Evolutionary conservation across 2,113 vertebrate genomes (phyloP), one percentile per base, ranked within the genome.

Genomic region (Perccottus glenii): DNA sequence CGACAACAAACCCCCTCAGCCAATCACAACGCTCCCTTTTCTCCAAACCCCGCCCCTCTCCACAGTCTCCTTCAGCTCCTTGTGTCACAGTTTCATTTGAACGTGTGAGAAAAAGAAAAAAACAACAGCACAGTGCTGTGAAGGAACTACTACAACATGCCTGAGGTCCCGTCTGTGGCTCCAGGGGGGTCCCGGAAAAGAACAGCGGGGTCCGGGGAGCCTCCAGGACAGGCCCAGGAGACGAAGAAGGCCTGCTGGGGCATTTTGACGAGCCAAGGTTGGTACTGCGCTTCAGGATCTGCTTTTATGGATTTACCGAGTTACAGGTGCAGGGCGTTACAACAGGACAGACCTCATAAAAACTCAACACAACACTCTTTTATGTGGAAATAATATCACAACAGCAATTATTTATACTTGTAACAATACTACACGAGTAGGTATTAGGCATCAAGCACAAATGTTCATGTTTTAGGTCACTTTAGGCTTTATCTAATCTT

Each of bases 201-300:
- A 79, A 48, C 67, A 19, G 61, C 81, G 11, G 59, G 82, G 45
- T 60, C 68, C 85, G 81, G 89, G 11, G 7, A 78, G 53, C 77
- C 48, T 19, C 4, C 69, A 78, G 88, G 91, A 70, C 89, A 91
- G 67, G 75, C 78, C 80, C 93, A 78, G 73, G 87, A 5, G 92
- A 93, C 85, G 83, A 92, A 93, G 81, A 95, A 90, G 81, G 87
- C 93, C 78, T 91, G 92, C 91, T 98, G 96, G 97, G 95, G 94
- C 65, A 91, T 98, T 87, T 93, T 98, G 84, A 98, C 95, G 75
- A 98, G 96, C 89, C 96, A 97, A 96, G 96, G 97, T 98, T 90
- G 92, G 96, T 81, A 44, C 49, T 45, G 15, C 8, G 48, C 49
- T 43, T 33, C 11, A 11, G 12, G 11, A 36, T 35, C 12, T 55